Evolutionary conservation across 64 coral and sea anemone species (phyloP), one percentile per base, ranked within the genome.

Genomic region (Astreopora myriophthalma): DNA sequence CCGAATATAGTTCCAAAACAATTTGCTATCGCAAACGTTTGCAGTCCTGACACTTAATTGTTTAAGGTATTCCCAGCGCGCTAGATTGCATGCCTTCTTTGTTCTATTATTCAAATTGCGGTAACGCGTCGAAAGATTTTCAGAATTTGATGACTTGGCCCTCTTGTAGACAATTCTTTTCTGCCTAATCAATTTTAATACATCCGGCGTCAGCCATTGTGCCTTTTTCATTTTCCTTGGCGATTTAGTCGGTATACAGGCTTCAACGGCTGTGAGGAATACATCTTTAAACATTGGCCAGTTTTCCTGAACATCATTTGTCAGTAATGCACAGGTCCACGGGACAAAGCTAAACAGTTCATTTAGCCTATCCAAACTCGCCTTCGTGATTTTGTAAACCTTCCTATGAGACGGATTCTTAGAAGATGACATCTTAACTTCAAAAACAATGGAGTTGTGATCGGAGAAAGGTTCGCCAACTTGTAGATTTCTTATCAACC

Each of bases 271-370:
- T 26, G 75, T 79, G 35, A 39, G 14, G 35, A 39, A 44, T 42
- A 79, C 14, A 42, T 79, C 75, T 26, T 26, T 42, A 40, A 40
- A 23, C 34, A 51, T 27, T 26, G n/a, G 20, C 75, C 75, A 79
- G 25, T 40, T 51, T 39, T 79, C 75, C 38, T 79, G 25, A 2
- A 79, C 49, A 48, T 79, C 37, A 79, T 79, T 27, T 8, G 75
- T 25, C n/a, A 79, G 13, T 7, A 79, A 79, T 12, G 75, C 75
- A 79, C 75, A 79, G 35, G n/a, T 26, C 75, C 75, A 79, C 25
- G 75, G 75, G 6, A 79, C 49, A 40, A 48, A 27, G 13, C 40
- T 40, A 79, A 79, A 79, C 17, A 79, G 35, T 79, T 79, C 17
- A 79, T 79, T 37, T 79, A 79, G 49, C 23, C 75, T 26, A 48